Evolutionary conservation across 1,140 invertebrate genomes (phyloP), one percentile per base, ranked within the genome.

Genomic region (Hormaphis cornu): DNA sequence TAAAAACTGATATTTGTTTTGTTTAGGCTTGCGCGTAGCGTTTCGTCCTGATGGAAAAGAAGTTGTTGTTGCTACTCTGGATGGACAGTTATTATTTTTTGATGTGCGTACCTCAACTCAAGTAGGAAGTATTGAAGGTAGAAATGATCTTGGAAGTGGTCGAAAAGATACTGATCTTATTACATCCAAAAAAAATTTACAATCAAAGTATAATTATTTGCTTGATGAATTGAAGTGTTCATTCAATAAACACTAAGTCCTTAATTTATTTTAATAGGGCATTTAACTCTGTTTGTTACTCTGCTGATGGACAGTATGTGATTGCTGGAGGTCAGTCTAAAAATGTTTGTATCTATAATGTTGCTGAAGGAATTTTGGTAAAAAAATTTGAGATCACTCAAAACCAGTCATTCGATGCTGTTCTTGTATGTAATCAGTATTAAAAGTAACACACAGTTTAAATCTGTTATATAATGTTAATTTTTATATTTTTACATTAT

Each of bases 331-430:
- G 96, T 3, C 87, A 89, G 71, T 95, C 93, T 0, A 95, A 96
- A 77, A 87, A 92, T 79, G 87, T 98, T 54, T 98, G 96, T 75
- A 88, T 98, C 71, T 99, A 98, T 78, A 89, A 91, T 77, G 80
- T 89, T 1, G 78, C 80, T 26, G 89, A 92, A 76, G 80, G 82
- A 14, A 79, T 95, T 22, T 78, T 96, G 1, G 74, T 95, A 1
- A 96, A 94, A 76, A 96, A 95, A 78, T 97, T 97, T 79, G 87
- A 90, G 77, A 88, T 98, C 40, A 97, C 95, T 0, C 87, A 91
- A 76, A 99, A 98, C 77, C 81, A 87, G 72, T 97, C 95, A 0
- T 82, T 98, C 48, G 93, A 98, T 82, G 93, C 88, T n/a, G 86
- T 97, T 71, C 85, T 89, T 82, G 93, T 95, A 79, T 84, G 86